Evolutionary conservation across 2,888 invertebrate species (phyloP), one percentile per base, ranked within the genome.

Genomic region (Geophilus truncorum): DNA sequence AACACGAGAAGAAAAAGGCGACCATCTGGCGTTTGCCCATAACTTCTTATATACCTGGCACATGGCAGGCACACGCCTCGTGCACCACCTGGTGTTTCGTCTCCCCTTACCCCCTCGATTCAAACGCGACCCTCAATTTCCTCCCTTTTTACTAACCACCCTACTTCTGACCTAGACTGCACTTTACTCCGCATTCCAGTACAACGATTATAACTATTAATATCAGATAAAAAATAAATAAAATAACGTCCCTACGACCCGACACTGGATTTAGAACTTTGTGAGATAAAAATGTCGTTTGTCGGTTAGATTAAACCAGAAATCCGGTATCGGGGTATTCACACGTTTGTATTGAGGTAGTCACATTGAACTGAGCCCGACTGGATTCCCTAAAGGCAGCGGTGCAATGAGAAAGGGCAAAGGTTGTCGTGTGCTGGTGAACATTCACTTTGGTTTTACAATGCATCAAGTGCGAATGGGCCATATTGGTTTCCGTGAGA

Each of bases 21-120:
- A 34, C 32, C 77, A 34, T 77, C 77, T 34, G 34, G 77, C n/a
- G 51, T 12, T 23, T 28, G 25, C 70, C 70, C 10, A 70, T 70
- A 70, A 70, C 70, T 70, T 70, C 70, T 70, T 70, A 70, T 28
- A 25, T 51, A 9, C 30, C n/a, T 40, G 79, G 79, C 79, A 79
- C 62, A 62, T 79, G 79, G 79, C 79, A 79, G 79, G 79, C 79
- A 79, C 79, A 40, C 79, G 79, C 79, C 79, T 30, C 57, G 57
- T 57, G 45, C 34, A 34, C 79, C 78, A 78, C 77, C 77, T 77
- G 77, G 77, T 12, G 77, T 28, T 25, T 28, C 28, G 10, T 28
- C 70, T 25, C 70, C 70, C 62, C 28, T 1, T 4, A 70, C 28
- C 70, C 70, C 70, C 4, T 5, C 5, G 70, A 12, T 9, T 70